phyloP scores from a whole-genome alignment of 2,797 vertebrate genomes.

The Melanotaenia boesemani region DNA sequence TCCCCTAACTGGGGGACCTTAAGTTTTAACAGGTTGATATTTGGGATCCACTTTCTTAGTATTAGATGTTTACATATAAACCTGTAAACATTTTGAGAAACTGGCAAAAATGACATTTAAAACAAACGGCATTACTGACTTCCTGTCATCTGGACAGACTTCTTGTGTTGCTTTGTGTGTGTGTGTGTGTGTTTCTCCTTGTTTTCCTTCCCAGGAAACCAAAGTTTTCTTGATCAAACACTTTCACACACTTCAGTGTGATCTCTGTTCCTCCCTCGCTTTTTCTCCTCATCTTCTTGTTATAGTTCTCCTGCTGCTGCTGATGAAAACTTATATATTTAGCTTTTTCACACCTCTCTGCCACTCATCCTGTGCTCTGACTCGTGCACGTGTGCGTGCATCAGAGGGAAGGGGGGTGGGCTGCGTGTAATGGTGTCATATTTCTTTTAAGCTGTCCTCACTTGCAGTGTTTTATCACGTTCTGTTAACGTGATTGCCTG shows the following conservation, averaged over 20 bases:
- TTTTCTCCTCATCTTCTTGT: neutral
- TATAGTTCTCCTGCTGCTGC: neutral
- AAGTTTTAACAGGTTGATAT: neutral
- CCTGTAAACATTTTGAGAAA: no score
- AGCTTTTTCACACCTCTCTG: neutral
- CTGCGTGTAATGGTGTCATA: neutral
- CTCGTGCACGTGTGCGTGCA: neutral
- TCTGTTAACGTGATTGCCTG: no score
- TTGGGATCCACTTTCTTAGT: neutral
- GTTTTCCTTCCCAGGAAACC: neutral
- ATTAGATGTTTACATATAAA: neutral
- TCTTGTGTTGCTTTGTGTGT: neutral
- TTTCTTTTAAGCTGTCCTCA: no score
- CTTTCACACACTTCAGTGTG: neutral
- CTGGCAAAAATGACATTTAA: neutral
- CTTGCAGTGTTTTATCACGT: no score
- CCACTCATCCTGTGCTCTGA: neutral
- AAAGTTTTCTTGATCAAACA: neutral
- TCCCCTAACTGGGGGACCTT: no score
- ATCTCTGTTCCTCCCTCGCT: neutral
- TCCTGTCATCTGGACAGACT: no score
- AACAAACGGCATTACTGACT: no score
- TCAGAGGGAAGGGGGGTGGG: neutral
- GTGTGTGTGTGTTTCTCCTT: neutral
- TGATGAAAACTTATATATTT: neutral